A percentile compares a stretch with the other conserved stretches of the same genome.
phyloP scores from a whole-genome alignment of 2,888 invertebrate genomes.

The Orthonychiurus folsomi region DNA sequence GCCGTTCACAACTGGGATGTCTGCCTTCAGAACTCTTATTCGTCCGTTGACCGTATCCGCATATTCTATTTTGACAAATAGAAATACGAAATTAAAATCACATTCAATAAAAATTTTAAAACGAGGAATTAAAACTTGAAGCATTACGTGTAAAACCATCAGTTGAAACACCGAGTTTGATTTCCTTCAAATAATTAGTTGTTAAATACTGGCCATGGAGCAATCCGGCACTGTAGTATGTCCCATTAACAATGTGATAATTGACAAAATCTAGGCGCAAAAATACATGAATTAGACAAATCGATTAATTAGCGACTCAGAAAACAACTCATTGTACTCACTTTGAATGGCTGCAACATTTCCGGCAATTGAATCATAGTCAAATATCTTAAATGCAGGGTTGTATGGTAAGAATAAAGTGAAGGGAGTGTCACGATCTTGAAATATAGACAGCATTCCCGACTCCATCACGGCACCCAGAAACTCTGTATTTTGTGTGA shows the following conservation, averaged over 20 bases:
- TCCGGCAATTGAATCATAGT: slow-evolving; percentile 17
- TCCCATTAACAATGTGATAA: slow-evolving; percentile 43
- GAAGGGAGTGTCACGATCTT: slow-evolving; percentile 23
- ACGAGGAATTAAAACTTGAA: slow-evolving; percentile 1
- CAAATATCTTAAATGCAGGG: slow-evolving; percentile 22
- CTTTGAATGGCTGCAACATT: slow-evolving; percentile 30
- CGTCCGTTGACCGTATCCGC: slow-evolving; percentile 39
- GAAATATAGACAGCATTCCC: slow-evolving; percentile 22
- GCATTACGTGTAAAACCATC: slow-evolving; percentile 41
- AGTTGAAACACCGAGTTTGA: slow-evolving; percentile 41
- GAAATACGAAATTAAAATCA: not conserved
- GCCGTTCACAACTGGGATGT: slow-evolving; percentile 43
- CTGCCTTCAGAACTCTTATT: slow-evolving; percentile 40
- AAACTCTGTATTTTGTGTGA: slow-evolving; percentile 24
- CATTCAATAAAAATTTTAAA: not conserved
- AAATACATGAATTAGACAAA: too few species aligned
- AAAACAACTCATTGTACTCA: slow-evolving; percentile 17
- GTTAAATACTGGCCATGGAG: slow-evolving; percentile 41
- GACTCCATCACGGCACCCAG: slow-evolving; percentile 26
- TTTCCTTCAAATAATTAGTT: slow-evolving; percentile 42
- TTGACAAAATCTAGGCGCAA: slow-evolving; percentile 38
- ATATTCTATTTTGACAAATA: slow-evolving; percentile 39
- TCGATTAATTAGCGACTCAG: not conserved
- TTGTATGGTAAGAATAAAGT: slow-evolving; percentile 38
- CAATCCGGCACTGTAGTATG: slow-evolving; percentile 43